phyloP scores from a whole-genome alignment of 2,797 vertebrate genomes.

The Eulemur mongoz region DNA sequence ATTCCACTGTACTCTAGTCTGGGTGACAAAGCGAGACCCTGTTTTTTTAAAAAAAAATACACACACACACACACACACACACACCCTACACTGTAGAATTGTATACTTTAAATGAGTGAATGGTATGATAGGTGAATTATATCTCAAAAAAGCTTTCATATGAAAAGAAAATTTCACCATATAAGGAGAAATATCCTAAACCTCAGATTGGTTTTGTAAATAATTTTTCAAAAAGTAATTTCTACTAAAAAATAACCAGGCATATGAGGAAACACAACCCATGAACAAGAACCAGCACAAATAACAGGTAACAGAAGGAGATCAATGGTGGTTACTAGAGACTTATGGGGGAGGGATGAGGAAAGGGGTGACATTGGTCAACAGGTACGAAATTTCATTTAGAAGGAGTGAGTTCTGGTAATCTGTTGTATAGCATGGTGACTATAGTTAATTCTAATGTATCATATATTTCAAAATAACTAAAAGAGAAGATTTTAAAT shows the following conservation, averaged over 20 bases:
- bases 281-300: neutral
- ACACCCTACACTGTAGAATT: neutral
- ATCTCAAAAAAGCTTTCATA: neutral
- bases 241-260: neutral
- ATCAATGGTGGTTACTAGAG: neutral
- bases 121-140: neutral
- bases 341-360: neutral
- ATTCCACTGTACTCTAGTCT: no score
- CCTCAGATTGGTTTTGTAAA: neutral
- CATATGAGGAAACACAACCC: neutral
- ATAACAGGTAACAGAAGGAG: neutral
- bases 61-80: no score
- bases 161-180: neutral
- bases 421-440: neutral
- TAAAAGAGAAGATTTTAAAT: neutral
- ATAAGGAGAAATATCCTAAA: neutral
- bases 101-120: neutral
- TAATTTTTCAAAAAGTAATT: slow-evolving; percentile 32
- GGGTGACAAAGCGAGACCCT: no score
- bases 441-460: neutral
- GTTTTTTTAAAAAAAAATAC: no score
- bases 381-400: neutral
- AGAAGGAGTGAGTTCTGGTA: neutral
- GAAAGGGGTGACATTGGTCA: neutral
- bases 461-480: neutral